Evolutionary conservation across 1,140 invertebrate species (phyloP), one percentile per base, ranked within the genome.

Genomic region (Idris sp.): DNA sequence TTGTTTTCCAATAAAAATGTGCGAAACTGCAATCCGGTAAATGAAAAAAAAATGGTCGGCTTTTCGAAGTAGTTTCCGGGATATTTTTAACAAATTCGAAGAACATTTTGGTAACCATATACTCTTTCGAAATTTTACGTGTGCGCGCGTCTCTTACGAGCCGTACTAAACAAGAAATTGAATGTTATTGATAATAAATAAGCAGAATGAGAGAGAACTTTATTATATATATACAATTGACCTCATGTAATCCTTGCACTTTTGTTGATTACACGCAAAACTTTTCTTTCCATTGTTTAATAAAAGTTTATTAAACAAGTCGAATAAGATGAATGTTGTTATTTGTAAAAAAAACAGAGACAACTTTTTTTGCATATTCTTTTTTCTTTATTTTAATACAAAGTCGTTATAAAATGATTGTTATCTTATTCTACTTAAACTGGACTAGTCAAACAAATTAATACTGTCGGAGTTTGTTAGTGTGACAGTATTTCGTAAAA

Each of bases 151-250:
- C 73, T 53, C 68, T 69, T 65, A 75, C 43, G 73, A 69, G 59
- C 72, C 68, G 64, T 74, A 68, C 72, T 74, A 74, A 68, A 69
- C 72, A 68, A 68, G 64, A 75, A 75, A 69, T 53, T 76, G 74
- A 76, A 76, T 76, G 74, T 76, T 76, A 76, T 76, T 76, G 67
- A 76, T 76, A 75, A 69, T 75, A 75, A 75, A 75, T 75, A 76
- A 67, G 59, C 74, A 76, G 67, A 76, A 76, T 67, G 71, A 74
- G 71, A 67, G n/a, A n/a, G 61, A 76, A 59, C 4, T 71, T 76
- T 67, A 76, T 71, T 65, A 71, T 59, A 71, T 61, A 64, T 65
- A n/a, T n/a, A n/a, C n/a, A n/a, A 73, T 73, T 64, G 59, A 73
- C 59, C 69, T 65, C 54, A 59, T 65, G 69, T 64, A 73, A 73